These are phyloP conservation scores for Resseliella maxima DNA, from an alignment of 2,888 invertebrate species.

Conservation along the genomic window DNA sequence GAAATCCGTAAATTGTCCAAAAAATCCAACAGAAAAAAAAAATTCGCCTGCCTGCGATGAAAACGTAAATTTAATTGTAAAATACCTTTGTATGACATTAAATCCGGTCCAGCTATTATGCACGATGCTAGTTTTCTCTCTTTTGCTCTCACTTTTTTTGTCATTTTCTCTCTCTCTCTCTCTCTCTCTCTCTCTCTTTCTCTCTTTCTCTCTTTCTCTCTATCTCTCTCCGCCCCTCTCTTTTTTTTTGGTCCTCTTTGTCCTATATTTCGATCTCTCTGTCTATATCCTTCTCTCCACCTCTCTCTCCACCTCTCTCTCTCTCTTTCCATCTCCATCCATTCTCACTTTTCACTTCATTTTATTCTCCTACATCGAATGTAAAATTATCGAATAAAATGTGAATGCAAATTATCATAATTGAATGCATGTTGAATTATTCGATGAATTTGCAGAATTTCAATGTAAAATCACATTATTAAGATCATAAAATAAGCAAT, in stretches of 20 bases:
- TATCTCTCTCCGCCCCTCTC: not conserved
- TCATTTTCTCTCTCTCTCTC: not conserved
- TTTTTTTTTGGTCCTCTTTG: too few species aligned
- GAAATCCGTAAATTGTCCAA: slow-evolving; percentile 43
- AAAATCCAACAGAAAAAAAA: not conserved
- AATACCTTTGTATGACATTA: slow-evolving; percentile 38
- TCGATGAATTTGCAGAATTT: slow-evolving; percentile 42
- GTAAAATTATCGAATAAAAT: not conserved
- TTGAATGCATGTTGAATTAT: slow-evolving; percentile 11
- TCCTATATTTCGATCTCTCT: too few species aligned
- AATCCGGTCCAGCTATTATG: slow-evolving; percentile 35
- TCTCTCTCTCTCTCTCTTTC: not conserved
- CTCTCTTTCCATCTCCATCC: too few species aligned
- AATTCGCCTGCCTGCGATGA: too few species aligned
- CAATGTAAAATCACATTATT: slow-evolving; percentile 51
- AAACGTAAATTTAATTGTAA: slow-evolving; percentile 53
- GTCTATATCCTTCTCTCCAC: too few species aligned
- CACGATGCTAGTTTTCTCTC: not conserved
- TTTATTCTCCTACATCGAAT: not conserved
- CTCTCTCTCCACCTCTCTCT: not conserved
- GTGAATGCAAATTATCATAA: slow-evolving; percentile 20
- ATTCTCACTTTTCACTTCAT: too few species aligned
- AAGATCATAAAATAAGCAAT: slow-evolving; percentile 49
- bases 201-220: too few species aligned
- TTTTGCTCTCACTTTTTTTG: not conserved